Evolutionary conservation across 2,113 vertebrate species (phyloP), one percentile per base, ranked within the genome.

Genomic region (Stegostoma tigrinum): DNA sequence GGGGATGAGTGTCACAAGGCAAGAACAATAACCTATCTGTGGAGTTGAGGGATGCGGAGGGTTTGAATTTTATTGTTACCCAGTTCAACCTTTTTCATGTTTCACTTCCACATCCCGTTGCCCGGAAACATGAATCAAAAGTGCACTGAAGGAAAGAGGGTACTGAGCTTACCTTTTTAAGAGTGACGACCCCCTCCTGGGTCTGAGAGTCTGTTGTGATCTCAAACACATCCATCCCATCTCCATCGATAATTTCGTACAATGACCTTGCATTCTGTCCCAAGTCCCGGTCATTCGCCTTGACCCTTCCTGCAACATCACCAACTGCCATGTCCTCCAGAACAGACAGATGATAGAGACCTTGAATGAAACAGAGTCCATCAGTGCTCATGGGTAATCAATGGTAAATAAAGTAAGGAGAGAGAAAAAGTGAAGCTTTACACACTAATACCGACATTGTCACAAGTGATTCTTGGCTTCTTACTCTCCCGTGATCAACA

Each of bases 281-380:
- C 78, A 98, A 97, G 97, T 99, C 99, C 96, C 98, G 97, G 96
- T 99, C 99, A 3, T 98, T 99, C 75, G 99, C 99, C 96, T 98
- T 99, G 96, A 99, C 98, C 95, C 98, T 98, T 96, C 99, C 99
- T 55, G 99, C 98, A 2, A 98, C 97, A 68, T 98, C 98, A 66
- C 98, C 98, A 15, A 98, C 96, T 75, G 97, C 97, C 75, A 99
- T 97, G 96, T 99, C 98, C 97, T 99, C 99, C 10, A 98, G 98
- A 95, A 99, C 98, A 86, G 98, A 98, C 97, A 99, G 99, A 97
- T 99, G 99, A 95, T 99, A 99, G 30, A 99, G 97, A 97, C 98
- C 99, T 99, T 97, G 64, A 95, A 83, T 24, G 85, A 61, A 64
- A 87, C 89, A 17, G n/a, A 38, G 34, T 66, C 2, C 0, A 15